A percentile compares a stretch with the other conserved stretches of the same genome.
phyloP scores from a whole-genome alignment of 2,888 invertebrate genomes.

The Drosophila villosipedis region DNA sequence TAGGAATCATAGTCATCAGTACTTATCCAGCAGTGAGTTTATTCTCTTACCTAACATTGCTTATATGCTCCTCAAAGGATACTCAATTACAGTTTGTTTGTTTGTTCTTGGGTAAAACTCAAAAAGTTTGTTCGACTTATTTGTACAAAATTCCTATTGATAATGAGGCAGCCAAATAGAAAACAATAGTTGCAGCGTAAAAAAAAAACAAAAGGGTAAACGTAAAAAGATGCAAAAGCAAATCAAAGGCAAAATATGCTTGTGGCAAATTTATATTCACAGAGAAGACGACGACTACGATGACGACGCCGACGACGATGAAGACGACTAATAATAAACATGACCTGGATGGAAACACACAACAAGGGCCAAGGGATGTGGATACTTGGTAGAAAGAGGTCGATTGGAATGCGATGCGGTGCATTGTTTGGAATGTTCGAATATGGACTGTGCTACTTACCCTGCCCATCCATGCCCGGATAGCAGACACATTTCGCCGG shows the following conservation, averaged over 20 bases:
- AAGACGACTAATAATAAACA: slow-evolving; percentile 35
- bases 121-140: slow-evolving; percentile 1
- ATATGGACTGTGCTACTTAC: slow-evolving; percentile 65
- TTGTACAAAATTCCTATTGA: slow-evolving; percentile 2
- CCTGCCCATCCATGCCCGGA: slow-evolving; percentile 89
- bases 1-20: background rate
- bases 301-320: slow-evolving; percentile 14
- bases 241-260: slow-evolving; percentile 32
- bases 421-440: slow-evolving; percentile 47
- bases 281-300: slow-evolving; percentile 9
- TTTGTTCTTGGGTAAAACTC: background rate
- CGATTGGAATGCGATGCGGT: slow-evolving; percentile 69
- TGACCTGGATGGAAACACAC: slow-evolving; percentile 53
- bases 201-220: slow-evolving; percentile 11
- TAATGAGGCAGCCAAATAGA: slow-evolving; percentile 17
- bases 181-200: slow-evolving; percentile 27
- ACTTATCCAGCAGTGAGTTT: background rate
- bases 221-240: slow-evolving; percentile 42
- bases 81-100: background rate
- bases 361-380: slow-evolving; percentile 41
- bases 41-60: background rate
- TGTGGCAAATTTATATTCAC: slow-evolving; percentile 11
- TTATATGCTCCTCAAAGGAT: background rate
- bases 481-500: slow-evolving; percentile 94
- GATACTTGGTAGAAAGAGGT: slow-evolving; percentile 21